Percentiles rank a stretch among this genome's conserved stretches.
phyloP scores from a whole-genome alignment of 1,140 invertebrate genomes.

The Radopholus similis region DNA sequence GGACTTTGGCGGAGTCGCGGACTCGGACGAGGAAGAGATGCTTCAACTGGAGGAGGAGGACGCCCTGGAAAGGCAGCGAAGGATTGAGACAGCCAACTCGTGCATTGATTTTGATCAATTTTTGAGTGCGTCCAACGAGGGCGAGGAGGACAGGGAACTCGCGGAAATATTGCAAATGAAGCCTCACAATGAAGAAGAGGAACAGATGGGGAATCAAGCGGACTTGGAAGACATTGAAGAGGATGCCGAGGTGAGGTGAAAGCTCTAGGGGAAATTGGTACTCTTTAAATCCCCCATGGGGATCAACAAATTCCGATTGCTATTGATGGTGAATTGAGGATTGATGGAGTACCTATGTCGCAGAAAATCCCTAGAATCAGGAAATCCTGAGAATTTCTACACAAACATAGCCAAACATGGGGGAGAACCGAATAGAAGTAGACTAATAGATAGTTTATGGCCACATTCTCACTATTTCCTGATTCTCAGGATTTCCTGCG shows the following conservation, averaged over 20 bases:
- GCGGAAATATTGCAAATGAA: constrained; percentile 9
- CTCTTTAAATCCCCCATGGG: too few relatives aligned
- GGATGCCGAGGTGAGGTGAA: neutral
- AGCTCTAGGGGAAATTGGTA: too few relatives aligned
- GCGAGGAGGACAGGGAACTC: neutral
- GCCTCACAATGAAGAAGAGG: neutral
- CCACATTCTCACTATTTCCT: too few relatives aligned
- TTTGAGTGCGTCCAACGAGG: neutral
- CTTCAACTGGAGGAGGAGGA: constrained; percentile 42
- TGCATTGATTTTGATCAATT: constrained; percentile 27
- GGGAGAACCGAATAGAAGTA: too few relatives aligned
- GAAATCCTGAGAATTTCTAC: too few relatives aligned
- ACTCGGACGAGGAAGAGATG: constrained; percentile 40
- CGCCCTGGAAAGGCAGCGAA: constrained; percentile 25
- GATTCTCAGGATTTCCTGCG: too few relatives aligned
- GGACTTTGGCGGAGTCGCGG: constrained; percentile 33
- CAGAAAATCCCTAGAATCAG: too few relatives aligned
- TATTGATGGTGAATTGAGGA: too few relatives aligned
- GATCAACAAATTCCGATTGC: too few relatives aligned
- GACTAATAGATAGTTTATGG: too few relatives aligned
- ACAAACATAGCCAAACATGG: too few relatives aligned
- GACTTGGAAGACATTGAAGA: neutral
- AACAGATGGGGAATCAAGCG: neutral
- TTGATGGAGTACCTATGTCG: too few relatives aligned
- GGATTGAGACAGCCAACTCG: constrained; percentile 23